A percentile compares a stretch with the other conserved stretches of the same genome.
Conservation (phyloP, 2,113 vertebrate species). For the Camelus bactrianus region DNA sequence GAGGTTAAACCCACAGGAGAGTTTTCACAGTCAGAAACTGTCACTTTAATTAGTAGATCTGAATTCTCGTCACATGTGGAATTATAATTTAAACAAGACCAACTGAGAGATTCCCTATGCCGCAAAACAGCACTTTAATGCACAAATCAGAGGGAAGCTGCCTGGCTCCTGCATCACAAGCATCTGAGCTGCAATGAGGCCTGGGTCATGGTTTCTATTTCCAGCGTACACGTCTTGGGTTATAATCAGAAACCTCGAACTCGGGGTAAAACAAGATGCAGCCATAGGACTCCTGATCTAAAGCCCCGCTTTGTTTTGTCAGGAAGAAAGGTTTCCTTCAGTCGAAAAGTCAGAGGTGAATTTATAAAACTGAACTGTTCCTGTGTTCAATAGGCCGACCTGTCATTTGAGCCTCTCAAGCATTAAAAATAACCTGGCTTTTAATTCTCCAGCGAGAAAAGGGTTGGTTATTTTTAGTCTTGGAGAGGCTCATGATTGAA, state of each 20-base stretch:
- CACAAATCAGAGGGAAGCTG: not conserved
- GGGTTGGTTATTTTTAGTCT: slow-evolving; percentile 48
- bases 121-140: not conserved
- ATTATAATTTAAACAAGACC: slow-evolving; percentile 11
- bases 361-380: slow-evolving; percentile 41
- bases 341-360: slow-evolving; percentile 54
- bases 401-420: slow-evolving; percentile 43
- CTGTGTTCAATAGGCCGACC: not conserved
- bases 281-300: not conserved
- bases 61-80: not conserved
- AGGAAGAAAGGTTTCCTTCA: not conserved
- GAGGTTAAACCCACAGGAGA: not conserved
- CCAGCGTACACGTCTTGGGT: not conserved
- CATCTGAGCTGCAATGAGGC: not conserved
- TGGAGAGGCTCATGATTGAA: not conserved
- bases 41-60: not conserved
- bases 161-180: not conserved
- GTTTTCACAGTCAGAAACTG: not conserved
- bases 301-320: not conserved
- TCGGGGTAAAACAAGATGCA: not conserved
- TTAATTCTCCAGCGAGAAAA: slow-evolving; percentile 52
- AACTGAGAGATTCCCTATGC: not conserved
- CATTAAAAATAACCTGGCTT: slow-evolving; percentile 64
- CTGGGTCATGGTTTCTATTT: not conserved
- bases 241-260: not conserved